Percentiles rank a stretch among this genome's conserved stretches.
Conservation (phyloP, 2,888 invertebrate species). For the Torymus auratus region DNA sequence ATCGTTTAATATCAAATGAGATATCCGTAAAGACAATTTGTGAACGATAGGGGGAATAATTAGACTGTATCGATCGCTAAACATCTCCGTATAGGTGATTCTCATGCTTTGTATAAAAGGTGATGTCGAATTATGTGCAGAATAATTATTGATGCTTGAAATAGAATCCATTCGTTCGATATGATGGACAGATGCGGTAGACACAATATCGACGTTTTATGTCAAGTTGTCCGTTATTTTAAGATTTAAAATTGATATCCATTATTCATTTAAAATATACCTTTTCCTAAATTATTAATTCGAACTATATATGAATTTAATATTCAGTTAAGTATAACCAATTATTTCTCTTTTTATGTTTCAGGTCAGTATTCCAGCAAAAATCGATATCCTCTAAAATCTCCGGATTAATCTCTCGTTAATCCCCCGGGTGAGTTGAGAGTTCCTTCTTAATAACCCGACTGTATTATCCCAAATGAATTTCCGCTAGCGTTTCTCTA, state of each 20-base stretch:
- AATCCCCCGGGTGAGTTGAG: not conserved
- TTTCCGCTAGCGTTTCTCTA: not conserved
- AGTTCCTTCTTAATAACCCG: constrained; percentile 1
- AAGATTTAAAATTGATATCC: too few species aligned
- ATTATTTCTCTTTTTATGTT: constrained; percentile 12
- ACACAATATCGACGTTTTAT: not conserved
- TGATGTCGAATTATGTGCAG: not conserved
- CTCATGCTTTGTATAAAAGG: not conserved
- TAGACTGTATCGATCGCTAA: constrained; percentile 14
- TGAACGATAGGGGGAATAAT: not conserved
- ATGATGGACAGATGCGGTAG: not conserved
- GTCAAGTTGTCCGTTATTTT: too few species aligned
- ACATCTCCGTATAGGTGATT: constrained; percentile 12
- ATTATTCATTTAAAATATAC: too few species aligned
- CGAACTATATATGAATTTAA: not conserved
- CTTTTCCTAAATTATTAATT: not conserved
- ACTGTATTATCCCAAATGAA: not conserved
- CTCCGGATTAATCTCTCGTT: too few species aligned
- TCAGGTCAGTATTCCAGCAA: constrained; percentile 6
- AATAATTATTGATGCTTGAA: not conserved
- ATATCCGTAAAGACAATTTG: constrained; percentile 19
- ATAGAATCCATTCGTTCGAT: constrained; percentile 15
- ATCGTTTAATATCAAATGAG: constrained; percentile 31
- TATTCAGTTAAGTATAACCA: not conserved
- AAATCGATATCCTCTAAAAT: not conserved